These are phyloP conservation scores for Rana temporaria DNA, from an alignment of 2,113 vertebrate genomes.

Conservation along the genomic window DNA sequence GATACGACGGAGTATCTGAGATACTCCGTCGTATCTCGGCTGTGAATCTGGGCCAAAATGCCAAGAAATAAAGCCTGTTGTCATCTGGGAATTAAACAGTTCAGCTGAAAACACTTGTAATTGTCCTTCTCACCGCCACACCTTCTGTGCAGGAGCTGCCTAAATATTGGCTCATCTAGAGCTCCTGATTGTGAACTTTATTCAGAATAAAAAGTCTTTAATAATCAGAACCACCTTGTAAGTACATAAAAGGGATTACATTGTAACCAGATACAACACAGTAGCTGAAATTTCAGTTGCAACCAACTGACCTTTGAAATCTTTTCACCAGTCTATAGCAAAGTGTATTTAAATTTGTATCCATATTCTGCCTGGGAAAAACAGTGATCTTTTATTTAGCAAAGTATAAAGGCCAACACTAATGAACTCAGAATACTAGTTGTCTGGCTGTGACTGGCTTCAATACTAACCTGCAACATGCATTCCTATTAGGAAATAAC, in stretches of 20 bases:
- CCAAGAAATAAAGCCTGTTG: background rate
- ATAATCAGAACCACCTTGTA: background rate
- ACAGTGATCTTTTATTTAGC: too few species aligned
- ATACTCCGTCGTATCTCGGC: too few species aligned
- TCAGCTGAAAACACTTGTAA: background rate
- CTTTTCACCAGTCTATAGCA: background rate
- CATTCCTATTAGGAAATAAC: too few species aligned
- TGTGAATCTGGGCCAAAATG: too few species aligned
- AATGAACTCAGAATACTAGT: too few species aligned
- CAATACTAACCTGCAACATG: too few species aligned
- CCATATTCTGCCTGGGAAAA: too few species aligned
- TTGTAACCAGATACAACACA: background rate
- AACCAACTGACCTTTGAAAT: background rate
- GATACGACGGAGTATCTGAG: too few species aligned
- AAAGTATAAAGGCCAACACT: too few species aligned
- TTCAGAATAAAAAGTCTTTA: background rate
- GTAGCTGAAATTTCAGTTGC: background rate
- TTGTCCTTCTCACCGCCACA: background rate
- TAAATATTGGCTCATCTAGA: constrained; percentile 20
- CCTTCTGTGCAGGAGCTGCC: background rate
- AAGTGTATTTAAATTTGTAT: background rate
- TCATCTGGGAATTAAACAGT: background rate
- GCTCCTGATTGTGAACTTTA: constrained; percentile 15
- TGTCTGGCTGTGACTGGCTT: too few species aligned
- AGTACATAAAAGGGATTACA: constrained; percentile 12